These are phyloP conservation scores for Hirtodrosophila confusa DNA, from an alignment of 2,888 invertebrate genomes.

Conservation along the genomic window DNA sequence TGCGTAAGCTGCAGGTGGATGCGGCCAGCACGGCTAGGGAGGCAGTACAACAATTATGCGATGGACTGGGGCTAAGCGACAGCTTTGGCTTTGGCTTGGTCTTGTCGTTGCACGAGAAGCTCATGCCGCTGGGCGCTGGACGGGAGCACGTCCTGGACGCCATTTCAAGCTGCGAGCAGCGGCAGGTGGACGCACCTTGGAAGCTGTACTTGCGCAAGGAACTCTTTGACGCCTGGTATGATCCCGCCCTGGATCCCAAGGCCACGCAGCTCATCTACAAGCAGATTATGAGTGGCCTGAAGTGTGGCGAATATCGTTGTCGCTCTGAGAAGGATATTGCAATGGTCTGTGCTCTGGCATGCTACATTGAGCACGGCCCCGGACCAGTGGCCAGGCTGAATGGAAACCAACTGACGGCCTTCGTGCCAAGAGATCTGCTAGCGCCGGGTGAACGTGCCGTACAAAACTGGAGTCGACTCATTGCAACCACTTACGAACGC, in stretches of 20 bases:
- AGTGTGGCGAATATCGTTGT: conserved; percentile 96
- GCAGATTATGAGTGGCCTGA: conserved; percentile 94
- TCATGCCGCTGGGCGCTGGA: conserved; percentile 94
- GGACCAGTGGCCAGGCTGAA: conserved; percentile 65
- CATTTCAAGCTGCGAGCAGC: conserved; percentile 97
- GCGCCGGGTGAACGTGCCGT: conserved; percentile 87
- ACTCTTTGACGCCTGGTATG: conserved; percentile 96
- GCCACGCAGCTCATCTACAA: conserved; percentile 95
- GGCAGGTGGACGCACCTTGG: conserved; percentile 95
- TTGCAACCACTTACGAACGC: conserved; percentile 89
- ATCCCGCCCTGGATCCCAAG: conserved; percentile 91
- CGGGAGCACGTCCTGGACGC: conserved; percentile 98
- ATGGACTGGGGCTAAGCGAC: conserved; percentile 90
- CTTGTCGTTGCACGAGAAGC: conserved; percentile 94
- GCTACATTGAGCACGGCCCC: conserved; percentile 92
- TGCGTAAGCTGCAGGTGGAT: conserved; percentile 92
- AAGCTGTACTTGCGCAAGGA: conserved; percentile 94
- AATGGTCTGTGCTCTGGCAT: conserved; percentile 94
- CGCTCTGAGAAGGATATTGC: conserved; percentile 93
- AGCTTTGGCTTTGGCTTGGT: conserved; percentile 96
- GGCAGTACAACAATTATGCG: conserved; percentile 91
- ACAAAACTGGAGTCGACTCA: conserved; percentile 89
- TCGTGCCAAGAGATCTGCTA: conserved; percentile 80
- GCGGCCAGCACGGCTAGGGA: conserved; percentile 96
- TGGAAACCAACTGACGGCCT: conserved; percentile 58